A percentile compares a stretch with the other conserved stretches of the same genome.
These are phyloP conservation scores for Alces alces DNA, from an alignment of 2,113 vertebrate genomes.

Conservation along the genomic window DNA sequence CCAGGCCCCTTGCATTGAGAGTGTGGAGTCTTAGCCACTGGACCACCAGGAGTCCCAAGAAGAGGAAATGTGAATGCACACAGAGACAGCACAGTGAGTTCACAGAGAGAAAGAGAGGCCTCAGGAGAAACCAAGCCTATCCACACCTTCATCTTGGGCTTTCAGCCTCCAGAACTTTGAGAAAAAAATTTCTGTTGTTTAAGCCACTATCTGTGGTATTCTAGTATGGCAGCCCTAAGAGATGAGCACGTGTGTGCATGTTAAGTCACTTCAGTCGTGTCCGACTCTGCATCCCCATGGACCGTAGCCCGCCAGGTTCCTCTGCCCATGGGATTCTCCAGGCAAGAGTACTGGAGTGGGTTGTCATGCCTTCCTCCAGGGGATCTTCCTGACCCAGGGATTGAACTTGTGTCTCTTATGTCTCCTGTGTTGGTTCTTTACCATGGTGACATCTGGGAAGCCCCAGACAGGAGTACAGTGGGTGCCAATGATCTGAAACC, in stretches of 20 bases:
- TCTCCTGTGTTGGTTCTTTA: not conserved
- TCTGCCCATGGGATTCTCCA: not conserved
- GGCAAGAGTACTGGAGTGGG: not conserved
- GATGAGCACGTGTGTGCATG: not conserved
- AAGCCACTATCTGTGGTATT: not conserved
- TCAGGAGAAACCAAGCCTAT: not conserved
- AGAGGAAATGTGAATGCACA: not conserved
- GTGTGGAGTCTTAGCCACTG: not conserved
- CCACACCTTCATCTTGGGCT: not conserved
- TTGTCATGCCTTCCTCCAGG: not conserved
- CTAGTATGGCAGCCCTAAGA: not conserved
- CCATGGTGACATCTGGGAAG: not conserved
- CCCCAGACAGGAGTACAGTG: not conserved
- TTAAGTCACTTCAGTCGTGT: not conserved
- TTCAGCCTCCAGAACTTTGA: not conserved
- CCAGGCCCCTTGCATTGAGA: not conserved
- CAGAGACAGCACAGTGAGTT: not conserved
- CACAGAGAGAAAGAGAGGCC: not conserved
- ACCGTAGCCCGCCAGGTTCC: not conserved
- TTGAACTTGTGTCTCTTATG: not conserved
- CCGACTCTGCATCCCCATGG: not conserved
- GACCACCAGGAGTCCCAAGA: not conserved
- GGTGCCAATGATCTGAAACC: not conserved
- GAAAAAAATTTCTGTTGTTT: not conserved
- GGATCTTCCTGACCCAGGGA: not conserved